Conservation (phyloP, 2,113 vertebrate species). For the Calidris pugnax region DNA sequence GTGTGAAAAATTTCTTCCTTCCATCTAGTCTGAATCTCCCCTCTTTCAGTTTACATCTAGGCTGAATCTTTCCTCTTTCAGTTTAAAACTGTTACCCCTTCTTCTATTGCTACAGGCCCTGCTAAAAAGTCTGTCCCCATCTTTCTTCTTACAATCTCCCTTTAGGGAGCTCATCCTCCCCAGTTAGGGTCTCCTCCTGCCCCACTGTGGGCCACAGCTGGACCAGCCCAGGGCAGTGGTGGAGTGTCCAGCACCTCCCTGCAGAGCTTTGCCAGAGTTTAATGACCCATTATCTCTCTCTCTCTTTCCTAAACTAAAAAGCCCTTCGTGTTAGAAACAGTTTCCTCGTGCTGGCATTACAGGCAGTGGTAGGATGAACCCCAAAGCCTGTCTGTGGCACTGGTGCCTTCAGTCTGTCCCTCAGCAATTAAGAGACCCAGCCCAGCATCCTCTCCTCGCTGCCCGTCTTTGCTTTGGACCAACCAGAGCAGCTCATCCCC, state of each 20-base stretch:
- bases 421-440: neutral
- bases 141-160: neutral
- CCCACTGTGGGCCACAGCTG: neutral
- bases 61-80: neutral
- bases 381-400: neutral
- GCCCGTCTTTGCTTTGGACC: neutral
- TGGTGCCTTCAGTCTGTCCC: neutral
- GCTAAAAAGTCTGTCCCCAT: neutral
- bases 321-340: neutral
- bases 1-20: accelerated
- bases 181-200: neutral
- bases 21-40: neutral
- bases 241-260: neutral
- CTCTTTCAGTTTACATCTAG: neutral
- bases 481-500: too few species aligned
- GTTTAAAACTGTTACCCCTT: neutral
- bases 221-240: neutral
- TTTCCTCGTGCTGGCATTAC: neutral
- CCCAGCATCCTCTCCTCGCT: neutral
- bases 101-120: neutral
- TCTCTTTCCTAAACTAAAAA: neutral
- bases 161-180: neutral
- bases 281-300: neutral
- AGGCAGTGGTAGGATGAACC: neutral
- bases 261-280: neutral